Evolutionary conservation across 2,888 invertebrate genomes (phyloP).

Genomic region (Eutolmus rufibarbis): DNA sequence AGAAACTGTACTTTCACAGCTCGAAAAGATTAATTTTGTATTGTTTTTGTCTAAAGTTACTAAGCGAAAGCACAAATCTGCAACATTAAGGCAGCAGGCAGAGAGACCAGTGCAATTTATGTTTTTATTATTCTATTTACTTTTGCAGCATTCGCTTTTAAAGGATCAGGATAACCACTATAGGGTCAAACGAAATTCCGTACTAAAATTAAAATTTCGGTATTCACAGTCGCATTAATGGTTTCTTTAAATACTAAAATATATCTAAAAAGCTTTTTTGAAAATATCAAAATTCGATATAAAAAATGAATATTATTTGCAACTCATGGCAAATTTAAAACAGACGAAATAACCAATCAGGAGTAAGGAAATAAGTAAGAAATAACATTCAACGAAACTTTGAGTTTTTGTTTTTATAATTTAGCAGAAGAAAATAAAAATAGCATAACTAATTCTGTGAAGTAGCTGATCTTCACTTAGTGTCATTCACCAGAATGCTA

Average conservation of each 20-base stretch:
- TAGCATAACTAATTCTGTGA: not conserved
- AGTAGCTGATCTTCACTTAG: not conserved
- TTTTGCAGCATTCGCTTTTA: too few species aligned
- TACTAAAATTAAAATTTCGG: not conserved
- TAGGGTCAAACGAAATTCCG: not conserved
- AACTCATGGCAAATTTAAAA: not conserved
- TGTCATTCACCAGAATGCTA: too few species aligned
- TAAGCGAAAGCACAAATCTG: too few species aligned
- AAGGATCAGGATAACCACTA: not conserved
- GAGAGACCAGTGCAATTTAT: too few species aligned
- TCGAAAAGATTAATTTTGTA: too few species aligned
- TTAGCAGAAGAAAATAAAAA: not conserved
- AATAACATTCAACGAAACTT: too few species aligned
- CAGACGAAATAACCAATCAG: not conserved
- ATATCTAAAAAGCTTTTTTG: not conserved
- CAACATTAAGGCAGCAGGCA: too few species aligned
- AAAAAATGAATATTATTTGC: not conserved
- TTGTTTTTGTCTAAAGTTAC: too few species aligned
- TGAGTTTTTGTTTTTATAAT: not conserved
- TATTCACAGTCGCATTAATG: not conserved
- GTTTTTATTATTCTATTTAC: too few species aligned
- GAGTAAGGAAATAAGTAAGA: not conserved
- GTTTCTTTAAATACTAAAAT: not conserved
- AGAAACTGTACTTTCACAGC: too few species aligned
- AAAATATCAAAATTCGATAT: too few species aligned